Base-by-base conservation (phyloP, 2,888 invertebrate species). In the Drosophila neonasuta region DNA sequence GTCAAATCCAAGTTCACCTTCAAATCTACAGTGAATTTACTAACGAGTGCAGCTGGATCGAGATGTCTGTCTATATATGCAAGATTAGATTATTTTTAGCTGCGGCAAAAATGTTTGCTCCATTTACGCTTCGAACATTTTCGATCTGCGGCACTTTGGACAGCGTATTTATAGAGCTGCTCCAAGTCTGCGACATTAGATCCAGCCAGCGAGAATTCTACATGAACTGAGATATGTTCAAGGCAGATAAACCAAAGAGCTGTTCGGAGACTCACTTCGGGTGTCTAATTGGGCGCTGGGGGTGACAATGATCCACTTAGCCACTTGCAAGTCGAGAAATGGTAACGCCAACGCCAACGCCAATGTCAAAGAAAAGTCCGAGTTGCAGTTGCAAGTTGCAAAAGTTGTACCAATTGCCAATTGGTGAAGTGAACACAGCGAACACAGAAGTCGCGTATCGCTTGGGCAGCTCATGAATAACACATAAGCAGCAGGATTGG, bases 251-350 rank as follows among this genome's bases (percentile, higher is more conserved):
- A 36, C 13, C 3, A 11, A 13, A 44, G 24, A n/a, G 24, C 24
- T 24, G 36, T 9, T 32, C 41, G 41, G 29, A 32, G 62, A 36
- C 73, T 78, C 85, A 84, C 24, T 24, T 24, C 24, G 24, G 85
- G 81, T 84, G 87, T 82, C 81, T 86, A 82, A 82, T 82, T 82
- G 81, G 81, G 81, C 85, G 85, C 81, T 84, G 81, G 87, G 86
- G 81, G 81, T 86, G 81, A 82, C 81, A 82, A 82, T 82, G 81
- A 86, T 66, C 73, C 87, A 86, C 81, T 81, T 84, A 86, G 65
- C 45, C 52, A 36, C 36, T 58, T 46, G 61, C 58, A 30, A 52
- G 46, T 24, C 41, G 63, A 45, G 55, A 60, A 64, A 54, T 36
- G 58, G 58, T 36, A 64, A 75, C 82, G 68, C 72, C 77, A 79